phyloP scores from a whole-genome alignment of 2,888 invertebrate genomes.

The Eudemis profundana region DNA sequence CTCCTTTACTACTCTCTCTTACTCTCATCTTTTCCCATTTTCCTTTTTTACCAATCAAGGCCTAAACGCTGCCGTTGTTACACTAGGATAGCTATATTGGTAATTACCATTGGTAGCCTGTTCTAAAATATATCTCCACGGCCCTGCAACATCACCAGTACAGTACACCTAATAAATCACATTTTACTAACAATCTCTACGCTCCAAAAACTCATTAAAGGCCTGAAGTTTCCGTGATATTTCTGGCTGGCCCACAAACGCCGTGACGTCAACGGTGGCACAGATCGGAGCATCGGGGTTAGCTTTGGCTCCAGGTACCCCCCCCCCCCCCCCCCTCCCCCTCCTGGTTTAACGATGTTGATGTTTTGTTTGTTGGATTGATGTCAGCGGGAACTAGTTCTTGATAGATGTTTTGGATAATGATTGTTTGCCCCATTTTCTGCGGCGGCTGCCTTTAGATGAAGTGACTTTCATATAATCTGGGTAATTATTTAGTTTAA shows the following conservation, averaged over 20 bases:
- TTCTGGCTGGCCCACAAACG: slow-evolving; percentile 73
- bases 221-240: slow-evolving; percentile 57
- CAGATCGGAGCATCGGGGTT: slow-evolving; percentile 56
- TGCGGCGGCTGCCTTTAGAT: background rate
- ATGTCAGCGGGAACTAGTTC: slow-evolving; percentile 31
- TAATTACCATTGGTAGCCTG: background rate
- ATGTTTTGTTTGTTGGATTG: slow-evolving; percentile 33
- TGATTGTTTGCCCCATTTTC: slow-evolving; percentile 8
- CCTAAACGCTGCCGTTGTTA: background rate
- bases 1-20: too few relatives aligned
- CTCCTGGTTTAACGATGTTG: slow-evolving; percentile 22
- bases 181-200: slow-evolving; percentile 1
- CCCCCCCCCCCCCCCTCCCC: slow-evolving; percentile 13
- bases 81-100: background rate
- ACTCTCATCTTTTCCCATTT: too few relatives aligned
- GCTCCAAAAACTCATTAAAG: slow-evolving; percentile 43
- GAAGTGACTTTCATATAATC: too few relatives aligned
- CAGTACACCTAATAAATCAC: background rate
- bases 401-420: slow-evolving; percentile 29
- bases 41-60: background rate
- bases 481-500: too few relatives aligned
- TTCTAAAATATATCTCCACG: background rate
- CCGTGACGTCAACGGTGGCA: slow-evolving; percentile 74
- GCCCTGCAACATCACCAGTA: background rate
- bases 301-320: slow-evolving; percentile 49